Evolutionary conservation across 2,888 invertebrate species (phyloP), one percentile per base, ranked within the genome.

Genomic region (Antheraea yamamai): DNA sequence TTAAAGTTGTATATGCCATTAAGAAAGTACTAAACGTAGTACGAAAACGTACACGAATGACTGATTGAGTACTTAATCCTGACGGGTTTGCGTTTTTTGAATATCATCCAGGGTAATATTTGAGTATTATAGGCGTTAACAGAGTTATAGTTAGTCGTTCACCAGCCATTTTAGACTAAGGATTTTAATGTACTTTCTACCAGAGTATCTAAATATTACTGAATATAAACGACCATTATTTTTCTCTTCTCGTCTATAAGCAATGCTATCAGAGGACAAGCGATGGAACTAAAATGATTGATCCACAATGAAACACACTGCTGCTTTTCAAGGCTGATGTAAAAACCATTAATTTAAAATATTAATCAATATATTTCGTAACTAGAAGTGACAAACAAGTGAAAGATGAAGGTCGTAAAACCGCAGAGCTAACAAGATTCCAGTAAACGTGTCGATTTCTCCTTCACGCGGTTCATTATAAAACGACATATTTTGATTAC

Each of bases 381-480:
- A 66, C 14, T 30, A 66, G 70, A 70, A 70, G n/a, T 39, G 70
- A 39, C 70, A 70, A 39, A 35, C 68, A 30, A 35, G n/a, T 70
- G 70, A 12, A n/a, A 70, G 39, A 70, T 39, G 70, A 70, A 70
- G 70, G 70, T 70, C 70, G 39, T 12, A 39, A 39, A 70, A 39
- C 70, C 70, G 70, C 70, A 70, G 20, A 70, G n/a, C 39, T 70
- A n/a, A 39, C n/a, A 39, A 35, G 70, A 70, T 35, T 70, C 70
- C 39, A 70, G 8, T 39, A 70, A 70, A 70, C 20, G 39, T 70
- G 70, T 70, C 70, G 70, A 70, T 70, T 70, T 70, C 70, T 70
- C 70, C 70, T 70, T 20, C 35, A 70, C 39, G 70, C 23, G 7
- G 70, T 39, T 70, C 16, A 39, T 70, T 70, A 20, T 20, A 70